phyloP scores from a whole-genome alignment of 2,113 vertebrate species.

The Amphilophus citrinellus region DNA sequence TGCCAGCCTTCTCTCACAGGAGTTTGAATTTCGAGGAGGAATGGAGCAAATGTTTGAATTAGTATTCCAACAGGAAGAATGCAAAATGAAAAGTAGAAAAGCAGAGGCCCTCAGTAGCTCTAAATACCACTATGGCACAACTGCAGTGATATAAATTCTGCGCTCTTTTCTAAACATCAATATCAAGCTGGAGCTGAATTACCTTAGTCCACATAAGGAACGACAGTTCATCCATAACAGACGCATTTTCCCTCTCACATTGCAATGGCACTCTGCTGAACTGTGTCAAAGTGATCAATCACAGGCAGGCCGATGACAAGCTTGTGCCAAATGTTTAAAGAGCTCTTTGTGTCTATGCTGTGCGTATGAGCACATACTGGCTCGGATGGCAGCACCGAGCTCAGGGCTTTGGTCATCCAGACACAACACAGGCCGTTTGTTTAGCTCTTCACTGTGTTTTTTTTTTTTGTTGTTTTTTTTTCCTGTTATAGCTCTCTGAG shows the following conservation, averaged over 20 bases:
- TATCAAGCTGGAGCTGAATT: not conserved
- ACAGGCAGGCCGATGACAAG: constrained; percentile 38
- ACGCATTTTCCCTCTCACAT: constrained; percentile 4
- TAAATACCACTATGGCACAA: not conserved
- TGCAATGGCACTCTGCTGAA: constrained; percentile 36
- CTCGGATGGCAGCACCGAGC: constrained; percentile 30
- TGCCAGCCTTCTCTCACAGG: constrained; percentile 45
- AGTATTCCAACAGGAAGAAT: constrained; percentile 21
- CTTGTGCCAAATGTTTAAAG: constrained; percentile 44
- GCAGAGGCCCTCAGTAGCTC: not conserved
- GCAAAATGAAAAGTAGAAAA: not conserved
- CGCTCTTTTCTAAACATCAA: not conserved
- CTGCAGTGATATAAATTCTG: not conserved
- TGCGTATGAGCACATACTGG: constrained; percentile 37
- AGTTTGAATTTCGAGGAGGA: constrained; percentile 19
- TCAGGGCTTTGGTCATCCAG: constrained; percentile 38
- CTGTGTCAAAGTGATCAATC: constrained; percentile 54
- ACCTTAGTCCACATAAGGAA: not conserved
- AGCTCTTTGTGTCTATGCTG: constrained; percentile 45
- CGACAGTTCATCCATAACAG: constrained; percentile 29
- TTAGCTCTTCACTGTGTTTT: not conserved
- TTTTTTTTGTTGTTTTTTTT: not conserved
- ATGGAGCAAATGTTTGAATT: constrained; percentile 43
- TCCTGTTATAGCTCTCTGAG: not conserved
- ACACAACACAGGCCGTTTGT: constrained; percentile 34